Base-by-base conservation (phyloP, 1,140 invertebrate species). In the Drosophila cardini region DNA sequence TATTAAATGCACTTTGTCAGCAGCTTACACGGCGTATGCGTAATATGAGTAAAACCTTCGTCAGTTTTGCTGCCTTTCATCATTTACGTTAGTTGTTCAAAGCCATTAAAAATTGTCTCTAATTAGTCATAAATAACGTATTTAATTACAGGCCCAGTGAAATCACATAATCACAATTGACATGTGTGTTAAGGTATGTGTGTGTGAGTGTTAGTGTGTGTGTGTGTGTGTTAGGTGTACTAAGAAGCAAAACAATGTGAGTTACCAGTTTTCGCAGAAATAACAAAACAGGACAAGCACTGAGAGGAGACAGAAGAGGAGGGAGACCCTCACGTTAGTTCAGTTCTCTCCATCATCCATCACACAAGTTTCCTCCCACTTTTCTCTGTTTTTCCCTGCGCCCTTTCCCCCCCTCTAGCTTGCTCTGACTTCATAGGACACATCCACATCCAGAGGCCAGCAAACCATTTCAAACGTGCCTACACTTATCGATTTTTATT, bases 401-500 rank as follows among this genome's bases (percentile, higher is more conserved):
- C 26, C 13, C 16, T 9, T 11, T 13, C 16, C 13, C 13, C 50
- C 9, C 8, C 6, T 4, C 46, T 53, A 30, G 13, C 13, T 8
- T 16, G 16, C 15, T 4, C 42, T 13, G 15, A 2, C 13, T 6
- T 8, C 30, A 7, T 30, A 34, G n/a, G 18, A 46, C 15, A 18
- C 26, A 57, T 70, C 30, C 18, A 15, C 40, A 21, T 9, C 21
- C 50, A n/a, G 16, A 71, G 45, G 34, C 50, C 36, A 60, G 48
- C 38, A 67, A 26, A 83, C 58, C 48, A 79, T 76, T 76, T 72
- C 56, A 87, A 87, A 87, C 76, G 72, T 86, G 83, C 76, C 72
- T 87, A 75, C 86, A 77, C 79, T 87, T 87, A 87, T 87, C 83
- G 83, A 87, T 87, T 87, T 87, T 87, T 87, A 87, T 87, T 89